Evolutionary conservation across 2,113 vertebrate species (phyloP), one percentile per base, ranked within the genome.

Genomic region (Porphyrio hochstetteri): DNA sequence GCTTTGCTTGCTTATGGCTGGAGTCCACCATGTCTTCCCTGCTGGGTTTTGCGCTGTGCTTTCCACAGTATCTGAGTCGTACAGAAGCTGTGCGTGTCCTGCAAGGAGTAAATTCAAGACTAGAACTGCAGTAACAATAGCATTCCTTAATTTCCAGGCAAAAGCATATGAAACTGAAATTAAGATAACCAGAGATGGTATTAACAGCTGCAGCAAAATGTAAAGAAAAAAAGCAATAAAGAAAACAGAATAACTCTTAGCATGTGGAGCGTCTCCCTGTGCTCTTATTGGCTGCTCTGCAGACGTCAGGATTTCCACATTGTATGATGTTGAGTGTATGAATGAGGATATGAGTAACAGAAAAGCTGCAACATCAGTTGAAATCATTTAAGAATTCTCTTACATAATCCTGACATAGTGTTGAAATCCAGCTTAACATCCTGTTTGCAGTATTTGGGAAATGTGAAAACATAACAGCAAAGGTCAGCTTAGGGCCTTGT

Each of bases 1-100:
- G 91, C 96, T 95, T 89, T 82, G 95, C 95, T 96, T 92, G 95
- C 96, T 97, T 93, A 0, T 67, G 91, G 83, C 93, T 96, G 78
- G 70, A 70, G 50, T 71, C 44, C 57, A 79, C 67, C 61, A 7
- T 44, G 48, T 82, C 35, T 82, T 83, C 57, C 0, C 0, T 56
- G 79, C 70, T 92, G 82, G 29, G 44, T 82, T 95, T 74, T 85
- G 86, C 1, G 2, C 75, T 93, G 52, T 86, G 83, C 92, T 90
- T 84, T 89, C 53, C 44, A 50, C 61, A 57, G 61, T 28, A 8
- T 33, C 77, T 1, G 1, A 31, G 29, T 14, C 1, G 1, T 61
- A 14, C 70, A 65, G 86, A 64, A 74, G 31, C 35, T 61, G 50
- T 1, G 5, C 13, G 24, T 46, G 17, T 57, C 92, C 72, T 88